These are phyloP conservation scores for Sepioteuthis lessoniana DNA, from an alignment of 2,888 invertebrate genomes.

Conservation along the genomic window DNA sequence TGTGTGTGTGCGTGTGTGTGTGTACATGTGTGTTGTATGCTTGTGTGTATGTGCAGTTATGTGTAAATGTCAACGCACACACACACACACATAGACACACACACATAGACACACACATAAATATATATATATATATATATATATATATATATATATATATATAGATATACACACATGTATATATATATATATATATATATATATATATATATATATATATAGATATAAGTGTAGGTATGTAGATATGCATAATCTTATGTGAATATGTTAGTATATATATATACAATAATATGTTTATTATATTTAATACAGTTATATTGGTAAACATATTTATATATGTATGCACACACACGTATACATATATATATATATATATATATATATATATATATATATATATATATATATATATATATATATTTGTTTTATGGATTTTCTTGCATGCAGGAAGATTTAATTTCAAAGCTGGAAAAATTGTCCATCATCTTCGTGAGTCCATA, in stretches of 20 bases:
- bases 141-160: not conserved
- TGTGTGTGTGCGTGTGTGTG: too few relatives aligned
- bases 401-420: conserved; percentile 15
- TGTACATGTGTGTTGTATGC: too few relatives aligned
- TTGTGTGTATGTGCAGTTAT: too few relatives aligned
- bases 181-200: not conserved
- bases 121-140: too few relatives aligned
- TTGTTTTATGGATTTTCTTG: not conserved
- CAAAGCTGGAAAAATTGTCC: not conserved
- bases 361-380: conserved; percentile 33
- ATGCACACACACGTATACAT: not conserved
- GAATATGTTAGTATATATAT: not conserved
- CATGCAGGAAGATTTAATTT: not conserved
- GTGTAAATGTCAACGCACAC: too few relatives aligned
- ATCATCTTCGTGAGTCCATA: not conserved
- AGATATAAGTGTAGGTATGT: not conserved
- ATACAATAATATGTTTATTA: not conserved
- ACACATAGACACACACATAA: too few relatives aligned
- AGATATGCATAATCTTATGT: not conserved
- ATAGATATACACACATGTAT: not conserved
- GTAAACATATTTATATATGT: not conserved
- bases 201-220: not conserved
- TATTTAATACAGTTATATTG: not conserved
- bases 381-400: conserved; percentile 33
- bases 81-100: too few relatives aligned